These are phyloP conservation scores for Lasioglossum villosulum DNA, from an alignment of 2,888 invertebrate species.

Conservation along the genomic window DNA sequence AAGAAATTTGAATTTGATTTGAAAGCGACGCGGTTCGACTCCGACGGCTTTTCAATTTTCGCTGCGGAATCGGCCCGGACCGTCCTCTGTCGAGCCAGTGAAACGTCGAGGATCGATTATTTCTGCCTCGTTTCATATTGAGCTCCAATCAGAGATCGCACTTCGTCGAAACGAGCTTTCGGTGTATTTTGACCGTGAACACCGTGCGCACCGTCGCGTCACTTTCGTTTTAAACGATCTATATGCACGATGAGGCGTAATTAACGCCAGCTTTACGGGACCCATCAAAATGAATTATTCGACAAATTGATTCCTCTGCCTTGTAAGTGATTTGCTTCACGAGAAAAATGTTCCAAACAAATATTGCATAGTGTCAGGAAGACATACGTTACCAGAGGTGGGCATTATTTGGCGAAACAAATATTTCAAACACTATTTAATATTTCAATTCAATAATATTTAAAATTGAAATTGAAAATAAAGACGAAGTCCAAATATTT, in stretches of 20 bases:
- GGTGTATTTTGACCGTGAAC: not conserved
- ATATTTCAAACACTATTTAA: too few species aligned
- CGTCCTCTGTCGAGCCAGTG: not conserved
- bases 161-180: conserved; percentile 4
- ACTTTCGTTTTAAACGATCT: not conserved
- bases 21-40: not conserved
- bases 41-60: not conserved
- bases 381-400: too few species aligned
- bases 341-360: too few species aligned
- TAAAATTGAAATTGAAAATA: too few species aligned
- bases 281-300: not conserved
- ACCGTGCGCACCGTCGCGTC: not conserved
- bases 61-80: not conserved
- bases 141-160: not conserved
- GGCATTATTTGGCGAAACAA: too few species aligned
- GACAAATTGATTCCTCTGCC: not conserved
- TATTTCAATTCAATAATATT: too few species aligned
- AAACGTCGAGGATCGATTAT: not conserved
- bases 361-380: too few species aligned
- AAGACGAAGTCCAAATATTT: too few species aligned
- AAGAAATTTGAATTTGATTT: not conserved
- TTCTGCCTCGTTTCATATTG: not conserved
- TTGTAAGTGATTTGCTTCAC: too few species aligned
- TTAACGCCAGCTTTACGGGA: not conserved
- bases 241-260: not conserved